Base-by-base conservation (phyloP, 2,113 vertebrate genomes). In the Solea senegalensis region DNA sequence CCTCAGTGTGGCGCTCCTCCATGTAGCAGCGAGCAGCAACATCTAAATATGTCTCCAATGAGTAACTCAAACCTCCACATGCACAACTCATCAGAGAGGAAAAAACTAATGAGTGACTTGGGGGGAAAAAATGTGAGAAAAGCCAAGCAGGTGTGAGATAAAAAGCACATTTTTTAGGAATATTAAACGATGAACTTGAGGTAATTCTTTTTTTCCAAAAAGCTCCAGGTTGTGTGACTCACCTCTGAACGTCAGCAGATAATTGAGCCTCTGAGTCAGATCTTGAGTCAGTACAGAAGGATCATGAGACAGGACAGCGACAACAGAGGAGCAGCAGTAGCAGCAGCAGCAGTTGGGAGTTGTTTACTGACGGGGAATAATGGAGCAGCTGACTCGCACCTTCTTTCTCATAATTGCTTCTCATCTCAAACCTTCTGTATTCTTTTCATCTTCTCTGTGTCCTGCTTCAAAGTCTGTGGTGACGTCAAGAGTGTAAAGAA, bases 51-150 rank as follows among this genome's bases (percentile, higher is more conserved):
- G 53, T 55, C 57, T 81, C 65, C 60, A 80, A 69, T 82, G 53
- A 68, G 46, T 58, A 57, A 65, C 72, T 15, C 15, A 56, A 1
- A 9, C 43, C 44, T 34, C n/a, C 27, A 41, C 21, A 27, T n/a
- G 7, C 84, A 82, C 62, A 65, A 54, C 28, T 76, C 9, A 78
- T 44, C 7, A 9, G 65, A 12, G 4, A 9, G 3, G n/a, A 39
- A 34, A 55, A 72, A 5, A 27, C 26, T 73, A 82, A 84, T 68
- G 65, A 84, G 5, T 78, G 78, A 86, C 78, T 76, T 13, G 57
- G 56, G 54, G 57, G 56, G 54, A 28, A 46, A 46, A 65, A 58
- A 58, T 8, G 52, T 70, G 40, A 39, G 48, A 9, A 27, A 79
- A 61, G 16, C 8, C 74, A 48, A 81, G 64, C 70, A 85, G 74